Evolutionary conservation across 2,888 invertebrate species (phyloP), one percentile per base, ranked within the genome.

Genomic region (Allolobophora icterica): DNA sequence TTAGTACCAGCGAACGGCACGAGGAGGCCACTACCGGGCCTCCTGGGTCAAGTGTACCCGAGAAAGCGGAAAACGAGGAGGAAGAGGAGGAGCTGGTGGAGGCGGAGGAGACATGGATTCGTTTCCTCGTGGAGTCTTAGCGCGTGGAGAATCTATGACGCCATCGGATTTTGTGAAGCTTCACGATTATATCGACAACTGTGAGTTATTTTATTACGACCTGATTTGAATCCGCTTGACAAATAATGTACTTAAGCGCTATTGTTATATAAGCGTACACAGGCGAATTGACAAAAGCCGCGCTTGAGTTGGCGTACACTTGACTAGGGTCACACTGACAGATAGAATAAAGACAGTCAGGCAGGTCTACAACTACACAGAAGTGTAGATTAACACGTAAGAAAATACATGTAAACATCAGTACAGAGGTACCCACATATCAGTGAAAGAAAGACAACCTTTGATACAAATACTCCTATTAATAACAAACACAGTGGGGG

Each of bases 141-240:
- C 34, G 34, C 35, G 0, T 87, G 87, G 87, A 87, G 35, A 87
- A 11, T 5, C 87, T 34, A 87, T 87, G 87, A 87, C 87, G 34
- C 87, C 87, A 34, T 35, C 87, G 87, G 87, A 87, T 87, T 87
- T 87, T 38, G 38, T 35, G n/a, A 35, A 38, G 35, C 87, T 87
- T 15, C 87, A 87, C 35, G 34, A 87, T 87, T 38, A 35, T 15
- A 87, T 87, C 38, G 87, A 87, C 87, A 87, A 87, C 87, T 87
- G 87, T 87, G 87, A 87, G 87, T 87, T 38, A n/a, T 8, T 71
- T 3, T n/a, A 52, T 52, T 30, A 71, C n/a, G 71, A 71, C 71
- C 71, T 71, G n/a, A 71, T 24, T 52, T 71, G n/a, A 13, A 8
- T n/a, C n/a, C 8, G 71, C 30, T 71, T 71, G 30, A 71, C 71